Evolutionary conservation across 2,888 invertebrate genomes (phyloP), one percentile per base, ranked within the genome.

Genomic region (Polyommatus iphigenia): DNA sequence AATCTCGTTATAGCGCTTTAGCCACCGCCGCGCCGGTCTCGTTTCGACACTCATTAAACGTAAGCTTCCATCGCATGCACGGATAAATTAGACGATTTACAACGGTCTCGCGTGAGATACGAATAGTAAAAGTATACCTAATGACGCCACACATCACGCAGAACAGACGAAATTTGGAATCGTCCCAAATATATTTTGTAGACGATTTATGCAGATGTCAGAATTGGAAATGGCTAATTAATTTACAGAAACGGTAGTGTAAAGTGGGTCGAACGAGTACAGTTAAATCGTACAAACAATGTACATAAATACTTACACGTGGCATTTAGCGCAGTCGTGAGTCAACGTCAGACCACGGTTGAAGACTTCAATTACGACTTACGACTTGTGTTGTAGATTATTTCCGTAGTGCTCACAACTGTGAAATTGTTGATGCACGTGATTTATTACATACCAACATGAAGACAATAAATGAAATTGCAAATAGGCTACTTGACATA

Each of bases 141-240:
- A 78, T 59, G 59, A 50, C 76, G 62, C 57, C 29, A 24, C 36
- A 72, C n/a, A 29, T 72, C 71, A 76, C 71, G 71, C n/a, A 32
- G 71, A 67, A n/a, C 18, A 24, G 62, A 20, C 18, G 79, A 85
- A 85, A 85, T 81, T 89, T 89, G 89, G 89, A 86, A 80, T 79
- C 71, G 80, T 81, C 81, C 89, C 90, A 90, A 88, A 82, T 82
- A 82, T 71, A 36, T 77, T 67, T 83, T 54, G 54, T 50, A 75
- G 75, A 75, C 50, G 75, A 75, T 75, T 75, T 75, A 54, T 75
- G 75, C 75, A 50, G 24, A 73, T 73, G 75, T 50, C 75, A 54
- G 75, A 50, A 50, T 73, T 73, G 50, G 24, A 50, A 75, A 75
- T 50, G 75, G 75, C 29, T 75, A 75, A 75, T 72, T 72, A 72